Conservation (phyloP, 2,797 vertebrate genomes). For the Sylvilagus floridanus region DNA sequence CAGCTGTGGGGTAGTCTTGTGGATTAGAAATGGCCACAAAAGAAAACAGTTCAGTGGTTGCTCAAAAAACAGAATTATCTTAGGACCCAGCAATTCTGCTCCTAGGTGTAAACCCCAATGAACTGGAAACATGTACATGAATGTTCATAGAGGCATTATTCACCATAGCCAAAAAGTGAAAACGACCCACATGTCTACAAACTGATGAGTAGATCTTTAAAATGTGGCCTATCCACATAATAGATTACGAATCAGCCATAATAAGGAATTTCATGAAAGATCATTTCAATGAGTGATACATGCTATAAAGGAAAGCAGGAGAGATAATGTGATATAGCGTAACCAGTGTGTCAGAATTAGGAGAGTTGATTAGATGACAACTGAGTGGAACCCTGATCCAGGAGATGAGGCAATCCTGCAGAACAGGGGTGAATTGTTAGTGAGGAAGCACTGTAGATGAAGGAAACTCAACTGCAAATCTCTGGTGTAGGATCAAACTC, state of each 20-base stretch:
- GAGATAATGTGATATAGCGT: too few relatives aligned
- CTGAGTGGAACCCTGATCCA: background rate
- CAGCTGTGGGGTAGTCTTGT: background rate
- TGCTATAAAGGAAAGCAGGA: background rate
- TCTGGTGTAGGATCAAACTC: background rate
- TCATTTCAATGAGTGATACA: background rate
- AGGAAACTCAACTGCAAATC: background rate
- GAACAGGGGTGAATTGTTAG: background rate
- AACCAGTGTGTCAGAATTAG: background rate
- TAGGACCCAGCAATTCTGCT: too few relatives aligned
- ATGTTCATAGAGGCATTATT: background rate
- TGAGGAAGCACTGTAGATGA: accelerated
- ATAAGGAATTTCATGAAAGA: background rate
- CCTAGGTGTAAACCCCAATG: background rate
- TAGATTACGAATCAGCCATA: background rate
- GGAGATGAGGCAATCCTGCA: background rate
- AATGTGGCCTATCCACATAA: background rate
- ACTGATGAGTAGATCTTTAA: background rate
- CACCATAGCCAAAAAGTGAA: background rate
- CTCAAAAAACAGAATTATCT: background rate
- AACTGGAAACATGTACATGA: background rate
- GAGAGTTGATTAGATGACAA: background rate
- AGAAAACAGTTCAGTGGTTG: background rate
- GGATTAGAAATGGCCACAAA: background rate
- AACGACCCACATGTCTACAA: background rate